Conservation (phyloP, 2,797 vertebrate species). For the Bryconaethiops microstoma region DNA sequence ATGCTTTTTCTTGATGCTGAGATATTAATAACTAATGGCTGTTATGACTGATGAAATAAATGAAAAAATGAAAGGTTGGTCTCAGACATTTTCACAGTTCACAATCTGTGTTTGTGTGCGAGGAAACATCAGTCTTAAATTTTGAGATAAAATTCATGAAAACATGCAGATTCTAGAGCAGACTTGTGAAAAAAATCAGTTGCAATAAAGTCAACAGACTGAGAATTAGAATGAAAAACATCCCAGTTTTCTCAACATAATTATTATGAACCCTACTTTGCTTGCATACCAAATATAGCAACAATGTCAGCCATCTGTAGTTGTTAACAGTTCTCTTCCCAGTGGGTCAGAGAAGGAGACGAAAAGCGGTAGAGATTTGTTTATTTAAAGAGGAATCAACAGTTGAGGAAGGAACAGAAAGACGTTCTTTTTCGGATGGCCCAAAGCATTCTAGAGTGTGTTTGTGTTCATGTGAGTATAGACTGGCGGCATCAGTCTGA, state of each 20-base stretch:
- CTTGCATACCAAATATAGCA: background rate
- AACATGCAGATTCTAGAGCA: too few relatives aligned
- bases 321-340: background rate
- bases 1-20: too few relatives aligned
- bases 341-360: constrained; percentile 5
- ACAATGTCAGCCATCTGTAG: constrained; percentile 6
- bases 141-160: too few relatives aligned
- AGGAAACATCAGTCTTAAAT: too few relatives aligned
- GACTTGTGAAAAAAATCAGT: too few relatives aligned
- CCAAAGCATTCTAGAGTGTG: background rate
- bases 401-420: constrained; percentile 13
- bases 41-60: too few relatives aligned
- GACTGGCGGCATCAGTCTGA: constrained; percentile 5
- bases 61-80: too few relatives aligned
- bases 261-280: constrained; percentile 3
- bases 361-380: constrained; percentile 13
- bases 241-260: background rate
- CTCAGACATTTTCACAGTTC: too few relatives aligned
- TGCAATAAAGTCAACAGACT: too few relatives aligned
- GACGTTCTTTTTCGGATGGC: background rate
- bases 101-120: too few relatives aligned
- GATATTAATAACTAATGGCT: too few relatives aligned
- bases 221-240: background rate
- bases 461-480: constrained; percentile 11
- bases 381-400: constrained; percentile 22